Percentiles rank a stretch among this genome's conserved stretches.
These are phyloP conservation scores for Myotis planiceps DNA, from an alignment of 2,797 vertebrate genomes.

Conservation along the genomic window DNA sequence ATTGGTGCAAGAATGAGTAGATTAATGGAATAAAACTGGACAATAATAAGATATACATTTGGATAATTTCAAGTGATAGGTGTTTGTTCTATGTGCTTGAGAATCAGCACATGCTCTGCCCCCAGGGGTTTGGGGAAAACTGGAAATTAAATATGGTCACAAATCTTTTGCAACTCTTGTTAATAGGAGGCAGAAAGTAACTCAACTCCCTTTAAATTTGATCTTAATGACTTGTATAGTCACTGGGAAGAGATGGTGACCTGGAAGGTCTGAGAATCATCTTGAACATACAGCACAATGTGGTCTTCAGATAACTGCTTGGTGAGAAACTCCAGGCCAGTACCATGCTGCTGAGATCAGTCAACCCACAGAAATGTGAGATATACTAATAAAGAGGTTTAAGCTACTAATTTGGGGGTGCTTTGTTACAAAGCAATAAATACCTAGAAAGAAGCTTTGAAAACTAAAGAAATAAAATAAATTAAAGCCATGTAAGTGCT, in stretches of 20 bases:
- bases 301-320: not conserved
- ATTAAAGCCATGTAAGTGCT: not conserved
- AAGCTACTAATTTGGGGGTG: not conserved
- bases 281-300: not conserved
- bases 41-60: not conserved
- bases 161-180: not conserved
- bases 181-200: not conserved
- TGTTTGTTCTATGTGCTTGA: not conserved
- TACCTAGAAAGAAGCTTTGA: not conserved
- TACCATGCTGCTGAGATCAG: not conserved
- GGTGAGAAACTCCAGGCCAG: not conserved
- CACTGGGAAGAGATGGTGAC: not conserved
- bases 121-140: not conserved
- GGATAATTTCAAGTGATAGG: not conserved
- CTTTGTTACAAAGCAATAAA: not conserved
- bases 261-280: not conserved
- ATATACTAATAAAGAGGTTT: not conserved
- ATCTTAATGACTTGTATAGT: not conserved
- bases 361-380: not conserved
- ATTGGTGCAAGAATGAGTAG: not conserved
- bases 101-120: not conserved
- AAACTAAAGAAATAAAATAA: not conserved
- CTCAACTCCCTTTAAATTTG: not conserved
- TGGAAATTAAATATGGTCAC: not conserved
- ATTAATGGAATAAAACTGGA: not conserved